A percentile compares a stretch with the other conserved stretches of the same genome.
These are phyloP conservation scores for Osmerus mordax DNA, from an alignment of 2,113 vertebrate genomes.

Conservation along the genomic window DNA sequence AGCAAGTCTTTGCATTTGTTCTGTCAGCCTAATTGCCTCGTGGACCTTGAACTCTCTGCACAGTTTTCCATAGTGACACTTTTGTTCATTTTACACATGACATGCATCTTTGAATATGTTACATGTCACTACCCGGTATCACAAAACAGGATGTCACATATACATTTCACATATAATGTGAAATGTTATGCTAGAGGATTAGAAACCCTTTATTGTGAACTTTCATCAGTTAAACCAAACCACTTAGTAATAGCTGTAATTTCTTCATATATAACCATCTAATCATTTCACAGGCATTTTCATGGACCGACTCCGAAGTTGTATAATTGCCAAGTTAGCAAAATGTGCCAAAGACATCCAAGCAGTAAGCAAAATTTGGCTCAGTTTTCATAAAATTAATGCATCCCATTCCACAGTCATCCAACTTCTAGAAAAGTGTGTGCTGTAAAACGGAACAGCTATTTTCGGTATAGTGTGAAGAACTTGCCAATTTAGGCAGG, in stretches of 20 bases:
- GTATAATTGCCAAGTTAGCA: conserved; percentile 21
- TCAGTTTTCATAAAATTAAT: not conserved
- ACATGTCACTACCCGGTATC: no score
- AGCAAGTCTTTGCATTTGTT: not conserved
- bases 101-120: no score
- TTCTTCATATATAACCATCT: conserved; percentile 42
- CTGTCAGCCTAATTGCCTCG: no score
- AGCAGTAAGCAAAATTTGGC: not conserved
- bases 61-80: no score
- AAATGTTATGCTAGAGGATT: not conserved
- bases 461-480: not conserved
- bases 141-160: no score
- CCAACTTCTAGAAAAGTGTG: not conserved
- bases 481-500: no score
- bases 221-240: conserved; percentile 32
- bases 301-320: conserved; percentile 31
- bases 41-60: no score
- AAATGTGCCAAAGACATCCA: not conserved
- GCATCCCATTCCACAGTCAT: not conserved
- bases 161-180: no score
- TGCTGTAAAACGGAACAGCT: not conserved
- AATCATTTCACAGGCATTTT: conserved; percentile 34
- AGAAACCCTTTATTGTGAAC: conserved; percentile 13
- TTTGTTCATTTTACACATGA: no score
- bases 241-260: conserved; percentile 35